Evolutionary conservation across 2,797 vertebrate genomes (phyloP).

Genomic region (Hoplostethus mediterraneus): DNA sequence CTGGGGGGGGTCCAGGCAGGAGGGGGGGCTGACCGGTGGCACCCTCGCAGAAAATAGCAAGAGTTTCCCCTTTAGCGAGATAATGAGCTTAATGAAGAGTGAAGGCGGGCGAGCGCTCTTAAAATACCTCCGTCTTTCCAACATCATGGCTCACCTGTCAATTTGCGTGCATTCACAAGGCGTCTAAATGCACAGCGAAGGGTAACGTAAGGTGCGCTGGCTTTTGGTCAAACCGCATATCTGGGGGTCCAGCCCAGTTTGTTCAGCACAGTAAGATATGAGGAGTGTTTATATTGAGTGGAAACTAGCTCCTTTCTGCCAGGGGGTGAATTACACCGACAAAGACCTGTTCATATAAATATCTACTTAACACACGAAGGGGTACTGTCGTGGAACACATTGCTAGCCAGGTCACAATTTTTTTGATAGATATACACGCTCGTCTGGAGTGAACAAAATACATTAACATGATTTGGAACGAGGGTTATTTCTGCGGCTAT

Average conservation of each 20-base stretch:
- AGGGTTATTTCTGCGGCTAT: conserved; percentile 29
- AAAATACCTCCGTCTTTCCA: conserved; percentile 36
- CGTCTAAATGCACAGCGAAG: conserved; percentile 48
- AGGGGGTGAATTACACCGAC: conserved; percentile 14
- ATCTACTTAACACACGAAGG: conserved; percentile 17
- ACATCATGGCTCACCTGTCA: conserved; percentile 43
- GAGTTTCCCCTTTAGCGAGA: conserved; percentile 37
- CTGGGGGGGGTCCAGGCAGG: conserved; percentile 38
- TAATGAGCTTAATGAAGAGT: conserved; percentile 57
- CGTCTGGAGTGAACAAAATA: not conserved
- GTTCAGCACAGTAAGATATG: conserved; percentile 13
- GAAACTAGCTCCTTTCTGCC: conserved; percentile 18
- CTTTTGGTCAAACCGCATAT: conserved; percentile 34
- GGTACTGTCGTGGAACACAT: conserved; percentile 1
- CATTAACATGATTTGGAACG: conserved; percentile 32
- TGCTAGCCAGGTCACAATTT: not conserved
- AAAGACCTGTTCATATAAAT: conserved; percentile 27
- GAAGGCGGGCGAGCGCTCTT: conserved; percentile 29
- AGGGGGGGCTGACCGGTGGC: conserved; percentile 53
- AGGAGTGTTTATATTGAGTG: conserved; percentile 22
- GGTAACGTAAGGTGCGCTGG: conserved; percentile 30
- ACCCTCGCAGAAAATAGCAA: conserved; percentile 45
- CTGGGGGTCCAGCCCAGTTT: conserved; percentile 21
- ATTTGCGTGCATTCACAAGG: conserved; percentile 12
- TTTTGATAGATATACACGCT: conserved; percentile 19